Conservation (phyloP, 2,113 vertebrate genomes). For the Thalassoma bifasciatum region DNA sequence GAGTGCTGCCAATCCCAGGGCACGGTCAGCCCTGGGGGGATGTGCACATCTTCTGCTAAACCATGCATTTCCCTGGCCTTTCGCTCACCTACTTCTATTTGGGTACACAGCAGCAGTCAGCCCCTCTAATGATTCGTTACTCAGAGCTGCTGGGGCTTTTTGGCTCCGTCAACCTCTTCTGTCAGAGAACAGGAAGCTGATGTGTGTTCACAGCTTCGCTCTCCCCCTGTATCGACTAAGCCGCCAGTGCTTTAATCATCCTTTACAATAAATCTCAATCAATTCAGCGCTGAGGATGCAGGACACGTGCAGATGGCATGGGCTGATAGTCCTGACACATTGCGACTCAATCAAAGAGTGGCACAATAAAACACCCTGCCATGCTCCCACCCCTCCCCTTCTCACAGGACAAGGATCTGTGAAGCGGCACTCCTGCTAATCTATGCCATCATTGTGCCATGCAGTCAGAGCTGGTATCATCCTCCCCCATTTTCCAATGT, state of each 20-base stretch:
- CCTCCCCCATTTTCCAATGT: constrained; percentile 61
- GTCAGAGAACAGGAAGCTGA: constrained; percentile 63
- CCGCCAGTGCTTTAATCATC: constrained; percentile 73
- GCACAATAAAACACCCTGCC: constrained; percentile 43
- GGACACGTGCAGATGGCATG: constrained; percentile 73
- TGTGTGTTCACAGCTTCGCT: constrained; percentile 48
- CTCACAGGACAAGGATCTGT: constrained; percentile 62
- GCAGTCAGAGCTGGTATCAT: constrained; percentile 65
- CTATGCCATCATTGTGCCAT: constrained; percentile 60
- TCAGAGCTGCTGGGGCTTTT: constrained; percentile 35
- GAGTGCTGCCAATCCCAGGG: constrained; percentile 62
- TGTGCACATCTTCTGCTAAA: constrained; percentile 32
- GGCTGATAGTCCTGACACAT: constrained; percentile 73
- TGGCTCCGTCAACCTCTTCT: constrained; percentile 49
- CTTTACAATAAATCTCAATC: constrained; percentile 79
- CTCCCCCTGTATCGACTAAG: constrained; percentile 54
- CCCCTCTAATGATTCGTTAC: constrained; percentile 48
- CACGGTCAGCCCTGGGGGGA: constrained; percentile 20
- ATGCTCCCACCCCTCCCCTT: constrained; percentile 4
- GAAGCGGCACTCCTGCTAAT: constrained; percentile 69
- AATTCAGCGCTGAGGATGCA: constrained; percentile 59
- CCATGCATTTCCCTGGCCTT: constrained; percentile 24
- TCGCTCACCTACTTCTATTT: constrained; percentile 43
- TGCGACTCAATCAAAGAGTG: constrained; percentile 73
- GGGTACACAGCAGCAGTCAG: constrained; percentile 11